Evolutionary conservation across 2,888 invertebrate species (phyloP), one percentile per base, ranked within the genome.

Genomic region (Nephrocerus scutellatus): DNA sequence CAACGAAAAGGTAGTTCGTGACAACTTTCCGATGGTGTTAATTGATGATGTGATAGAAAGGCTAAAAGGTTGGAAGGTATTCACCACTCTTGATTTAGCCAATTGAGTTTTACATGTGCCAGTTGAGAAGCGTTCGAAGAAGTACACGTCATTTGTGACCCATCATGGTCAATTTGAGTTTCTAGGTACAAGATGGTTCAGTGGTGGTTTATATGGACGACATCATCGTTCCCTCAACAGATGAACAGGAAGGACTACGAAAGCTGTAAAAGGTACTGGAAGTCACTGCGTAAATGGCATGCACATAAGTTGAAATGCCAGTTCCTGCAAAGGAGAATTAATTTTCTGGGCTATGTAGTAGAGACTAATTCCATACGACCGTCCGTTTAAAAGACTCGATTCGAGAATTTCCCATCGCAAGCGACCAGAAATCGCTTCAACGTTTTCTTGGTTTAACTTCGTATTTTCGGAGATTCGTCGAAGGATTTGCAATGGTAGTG

Each of bases 401-500:
- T 43, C 6, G 15, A 22, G 8, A 21, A 26, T 30, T 39, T 32
- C 25, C 19, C 38, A n/a, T 3, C 14, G 20, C 31, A 9, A 20
- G 4, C 14, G 16, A 32, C n/a, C 13, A 12, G n/a, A 39, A 39
- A 12, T 3, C 30, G n/a, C 14, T 39, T 15, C 39, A 36, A 20
- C 30, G 36, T 2, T 39, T 39, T 15, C 9, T 36, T 1, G 43
- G 43, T 6, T 13, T 43, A 10, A 32, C 43, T 1, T 35, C 38
- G 2, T 42, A 42, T 15, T 39, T 43, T 9, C 19, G 38, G 7
- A 20, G 32, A 39, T 41, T 8, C 35, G 42, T 19, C 60, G 57
- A 14, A 10, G 28, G 32, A 8, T 43, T 20, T 41, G 39, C 59
- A 5, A 33, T 44, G 9, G 54, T 58, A 14, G 60, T 60, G 2